Percentiles rank a stretch among this genome's conserved stretches.
phyloP scores from a whole-genome alignment of 2,113 vertebrate genomes.

The Turdus rufiventris region DNA sequence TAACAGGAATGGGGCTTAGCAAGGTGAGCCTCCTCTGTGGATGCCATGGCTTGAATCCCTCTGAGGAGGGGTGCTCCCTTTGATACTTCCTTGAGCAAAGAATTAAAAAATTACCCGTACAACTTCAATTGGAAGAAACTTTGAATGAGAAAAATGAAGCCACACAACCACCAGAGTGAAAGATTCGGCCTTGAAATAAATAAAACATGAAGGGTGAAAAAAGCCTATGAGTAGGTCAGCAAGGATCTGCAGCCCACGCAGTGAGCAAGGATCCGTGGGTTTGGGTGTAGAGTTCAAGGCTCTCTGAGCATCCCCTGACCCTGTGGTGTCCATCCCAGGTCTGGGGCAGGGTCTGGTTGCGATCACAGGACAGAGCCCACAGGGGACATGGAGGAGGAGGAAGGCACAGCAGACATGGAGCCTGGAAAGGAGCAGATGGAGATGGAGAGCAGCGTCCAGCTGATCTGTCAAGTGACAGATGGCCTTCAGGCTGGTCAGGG shows the following conservation, averaged over 20 bases:
- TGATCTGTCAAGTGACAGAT: background rate
- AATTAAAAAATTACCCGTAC: background rate
- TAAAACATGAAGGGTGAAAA: background rate
- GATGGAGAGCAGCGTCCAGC: rapidly evolving
- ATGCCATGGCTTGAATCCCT: background rate
- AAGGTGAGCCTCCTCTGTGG: too few species aligned
- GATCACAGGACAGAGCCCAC: background rate
- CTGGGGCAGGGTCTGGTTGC: background rate
- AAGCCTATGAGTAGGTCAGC: background rate
- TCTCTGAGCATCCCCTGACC: background rate
- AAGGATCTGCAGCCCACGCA: background rate
- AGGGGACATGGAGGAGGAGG: background rate
- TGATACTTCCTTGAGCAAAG: background rate
- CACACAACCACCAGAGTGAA: background rate
- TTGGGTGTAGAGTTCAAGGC: background rate
- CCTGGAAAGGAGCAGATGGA: background rate
- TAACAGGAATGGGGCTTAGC: background rate
- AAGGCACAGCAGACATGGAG: rapidly evolving
- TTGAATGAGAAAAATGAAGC: background rate
- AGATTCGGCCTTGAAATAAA: background rate
- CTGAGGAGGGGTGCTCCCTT: background rate
- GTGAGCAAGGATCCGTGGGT: rapidly evolving
- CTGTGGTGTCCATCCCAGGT: background rate
- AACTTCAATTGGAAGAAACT: background rate
- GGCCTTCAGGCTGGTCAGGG: rapidly evolving